Percentiles rank a stretch among this genome's conserved stretches.
These are phyloP conservation scores for Remorina albescens DNA, from an alignment of 2,797 vertebrate genomes.

Conservation along the genomic window DNA sequence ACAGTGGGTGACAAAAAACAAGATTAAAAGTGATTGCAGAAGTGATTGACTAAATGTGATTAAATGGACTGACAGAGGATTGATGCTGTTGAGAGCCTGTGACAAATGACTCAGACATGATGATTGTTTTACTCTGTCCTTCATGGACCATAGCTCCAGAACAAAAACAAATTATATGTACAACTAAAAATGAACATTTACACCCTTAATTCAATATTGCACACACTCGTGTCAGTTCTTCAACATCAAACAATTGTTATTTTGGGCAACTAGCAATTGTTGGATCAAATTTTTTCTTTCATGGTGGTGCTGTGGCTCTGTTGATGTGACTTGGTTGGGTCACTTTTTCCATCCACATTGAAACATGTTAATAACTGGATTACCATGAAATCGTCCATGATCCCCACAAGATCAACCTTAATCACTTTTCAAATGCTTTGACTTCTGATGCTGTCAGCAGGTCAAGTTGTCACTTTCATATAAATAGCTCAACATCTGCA, in stretches of 20 bases:
- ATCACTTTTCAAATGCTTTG: neutral
- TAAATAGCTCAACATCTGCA: neutral
- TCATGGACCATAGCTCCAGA: slow-evolving; percentile 46
- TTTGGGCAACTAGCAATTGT: slow-evolving; percentile 6
- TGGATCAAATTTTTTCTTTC: neutral
- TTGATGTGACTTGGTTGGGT: neutral
- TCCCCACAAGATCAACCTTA: neutral
- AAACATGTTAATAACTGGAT: neutral
- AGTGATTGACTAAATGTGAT: slow-evolving; percentile 74
- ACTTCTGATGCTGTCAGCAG: neutral
- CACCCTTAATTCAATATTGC: slow-evolving; percentile 23
- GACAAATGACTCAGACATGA: slow-evolving; percentile 59
- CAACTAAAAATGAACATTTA: slow-evolving; percentile 30
- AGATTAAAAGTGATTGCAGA: slow-evolving; percentile 66
- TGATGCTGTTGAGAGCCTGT: slow-evolving; percentile 55
- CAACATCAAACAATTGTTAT: too few relatives aligned
- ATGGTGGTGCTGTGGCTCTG: neutral
- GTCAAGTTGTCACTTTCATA: neutral
- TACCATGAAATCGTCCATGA: neutral
- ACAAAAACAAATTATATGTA: slow-evolving; percentile 42
- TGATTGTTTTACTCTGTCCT: slow-evolving; percentile 57
- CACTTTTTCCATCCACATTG: neutral
- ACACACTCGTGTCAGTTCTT: too few relatives aligned
- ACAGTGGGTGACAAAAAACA: slow-evolving; percentile 71
- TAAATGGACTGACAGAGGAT: slow-evolving; percentile 63